These are phyloP conservation scores for Nomada flava DNA, from an alignment of 2,888 invertebrate genomes.

Conservation along the genomic window DNA sequence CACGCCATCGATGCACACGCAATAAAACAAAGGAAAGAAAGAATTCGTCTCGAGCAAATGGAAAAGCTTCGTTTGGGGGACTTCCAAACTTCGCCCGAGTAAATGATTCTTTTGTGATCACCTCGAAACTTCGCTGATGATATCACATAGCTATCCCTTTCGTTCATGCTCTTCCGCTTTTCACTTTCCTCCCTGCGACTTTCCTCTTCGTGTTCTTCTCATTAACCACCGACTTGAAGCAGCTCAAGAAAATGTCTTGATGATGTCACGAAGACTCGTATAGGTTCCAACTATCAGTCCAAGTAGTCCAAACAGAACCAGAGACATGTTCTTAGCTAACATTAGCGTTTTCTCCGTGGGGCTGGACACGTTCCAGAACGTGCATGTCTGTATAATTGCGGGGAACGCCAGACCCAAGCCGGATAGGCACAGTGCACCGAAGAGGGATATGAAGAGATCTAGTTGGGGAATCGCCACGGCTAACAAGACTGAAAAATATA, in stretches of 20 bases:
- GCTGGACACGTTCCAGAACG: conserved; percentile 90
- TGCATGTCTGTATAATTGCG: conserved; percentile 93
- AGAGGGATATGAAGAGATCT: conserved; percentile 89
- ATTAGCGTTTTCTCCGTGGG: conserved; percentile 86
- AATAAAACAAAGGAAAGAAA: neutral
- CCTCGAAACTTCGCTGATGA: conserved; percentile 30
- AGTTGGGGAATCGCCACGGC: conserved; percentile 94
- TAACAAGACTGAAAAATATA: conserved; percentile 88
- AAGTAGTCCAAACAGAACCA: conserved; percentile 88
- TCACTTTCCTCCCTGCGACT: neutral
- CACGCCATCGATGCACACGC: conserved; percentile 21
- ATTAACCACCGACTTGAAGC: neutral
- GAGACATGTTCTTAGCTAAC: conserved; percentile 87
- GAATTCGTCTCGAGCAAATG: neutral
- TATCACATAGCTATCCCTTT: conserved; percentile 35
- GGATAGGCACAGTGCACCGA: conserved; percentile 96
- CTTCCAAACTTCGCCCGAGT: neutral
- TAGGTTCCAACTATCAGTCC: conserved; percentile 90
- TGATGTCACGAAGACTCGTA: conserved; percentile 88
- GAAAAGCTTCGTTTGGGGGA: neutral
- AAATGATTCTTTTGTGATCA: neutral
- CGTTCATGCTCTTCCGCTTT: neutral
- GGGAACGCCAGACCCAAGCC: conserved; percentile 96
- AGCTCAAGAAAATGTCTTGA: conserved; percentile 85
- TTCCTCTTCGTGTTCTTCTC: conserved; percentile 1